phyloP scores from a whole-genome alignment of 2,888 invertebrate genomes.

The Mythimna albipuncta region DNA sequence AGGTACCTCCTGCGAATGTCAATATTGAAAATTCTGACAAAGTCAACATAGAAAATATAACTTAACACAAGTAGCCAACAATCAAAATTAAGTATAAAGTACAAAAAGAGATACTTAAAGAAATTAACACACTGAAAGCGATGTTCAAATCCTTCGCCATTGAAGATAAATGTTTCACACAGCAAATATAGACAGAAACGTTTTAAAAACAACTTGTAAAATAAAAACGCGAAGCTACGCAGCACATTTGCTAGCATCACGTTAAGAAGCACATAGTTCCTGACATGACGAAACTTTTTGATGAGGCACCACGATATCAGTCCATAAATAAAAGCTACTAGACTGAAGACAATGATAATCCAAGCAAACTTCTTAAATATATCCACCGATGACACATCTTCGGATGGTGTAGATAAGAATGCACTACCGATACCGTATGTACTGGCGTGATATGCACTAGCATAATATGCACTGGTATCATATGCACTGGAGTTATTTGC shows the following conservation, averaged over 20 bases:
- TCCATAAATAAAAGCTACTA: constrained; percentile 10
- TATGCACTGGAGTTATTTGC: neutral
- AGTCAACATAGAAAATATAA: constrained; percentile 20
- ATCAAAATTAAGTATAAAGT: constrained; percentile 10
- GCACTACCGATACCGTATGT: neutral
- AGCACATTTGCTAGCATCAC: constrained; percentile 13
- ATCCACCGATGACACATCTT: neutral
- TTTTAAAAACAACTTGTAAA: constrained; percentile 15
- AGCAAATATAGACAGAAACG: constrained; percentile 16
- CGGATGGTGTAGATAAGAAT: neutral
- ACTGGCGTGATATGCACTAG: constrained; percentile 1
- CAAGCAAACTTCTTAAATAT: constrained; percentile 18
- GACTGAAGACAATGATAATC: constrained; percentile 10
- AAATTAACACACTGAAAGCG: constrained; percentile 24
- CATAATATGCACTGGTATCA: constrained; percentile 1
- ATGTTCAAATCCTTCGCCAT: constrained; percentile 13
- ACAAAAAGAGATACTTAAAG: constrained; percentile 19
- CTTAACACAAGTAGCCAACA: constrained; percentile 29
- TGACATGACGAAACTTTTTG: constrained; percentile 20
- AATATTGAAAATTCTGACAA: constrained; percentile 21
- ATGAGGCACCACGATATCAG: constrained; percentile 17
- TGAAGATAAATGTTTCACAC: constrained; percentile 19
- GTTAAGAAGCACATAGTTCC: constrained; percentile 25
- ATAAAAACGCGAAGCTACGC: constrained; percentile 13
- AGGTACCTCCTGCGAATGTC: constrained; percentile 13